Evolutionary conservation across 2,113 vertebrate species (phyloP).

Genomic region (Pipra filicauda): DNA sequence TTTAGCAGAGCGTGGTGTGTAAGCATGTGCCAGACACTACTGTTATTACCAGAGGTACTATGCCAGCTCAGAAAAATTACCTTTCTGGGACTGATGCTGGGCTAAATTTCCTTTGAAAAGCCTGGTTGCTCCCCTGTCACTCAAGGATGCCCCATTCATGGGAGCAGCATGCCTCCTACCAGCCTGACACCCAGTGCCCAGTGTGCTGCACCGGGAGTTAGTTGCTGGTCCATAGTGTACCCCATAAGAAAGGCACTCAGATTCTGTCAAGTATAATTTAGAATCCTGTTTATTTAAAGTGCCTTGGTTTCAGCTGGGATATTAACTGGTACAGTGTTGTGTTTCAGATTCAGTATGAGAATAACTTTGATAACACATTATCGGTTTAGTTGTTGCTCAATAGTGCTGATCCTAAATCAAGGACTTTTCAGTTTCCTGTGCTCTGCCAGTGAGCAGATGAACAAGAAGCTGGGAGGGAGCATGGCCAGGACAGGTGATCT

Average conservation of each 20-base stretch:
- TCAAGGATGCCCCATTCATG: rapidly evolving
- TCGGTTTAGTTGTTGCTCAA: not conserved
- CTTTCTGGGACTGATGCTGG: not conserved
- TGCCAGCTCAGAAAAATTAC: not conserved
- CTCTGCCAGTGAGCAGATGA: not conserved
- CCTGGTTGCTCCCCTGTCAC: not conserved
- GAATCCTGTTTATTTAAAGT: not conserved
- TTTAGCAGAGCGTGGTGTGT: not conserved
- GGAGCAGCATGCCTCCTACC: not conserved
- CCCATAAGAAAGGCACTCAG: not conserved
- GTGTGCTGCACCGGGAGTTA: not conserved
- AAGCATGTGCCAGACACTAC: not conserved
- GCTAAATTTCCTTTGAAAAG: not conserved
- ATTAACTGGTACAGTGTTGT: not conserved
- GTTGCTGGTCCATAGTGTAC: rapidly evolving
- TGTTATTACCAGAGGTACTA: not conserved
- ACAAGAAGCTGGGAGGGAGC: not conserved
- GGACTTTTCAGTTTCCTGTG: not conserved
- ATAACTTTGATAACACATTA: not conserved
- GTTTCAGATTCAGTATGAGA: not conserved
- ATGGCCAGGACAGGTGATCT: not conserved
- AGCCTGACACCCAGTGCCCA: not conserved
- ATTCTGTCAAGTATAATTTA: not conserved
- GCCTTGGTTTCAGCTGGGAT: not conserved
- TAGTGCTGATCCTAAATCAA: not conserved